These are phyloP conservation scores for Streptopelia turtur DNA, from an alignment of 2,797 vertebrate species.

Conservation along the genomic window DNA sequence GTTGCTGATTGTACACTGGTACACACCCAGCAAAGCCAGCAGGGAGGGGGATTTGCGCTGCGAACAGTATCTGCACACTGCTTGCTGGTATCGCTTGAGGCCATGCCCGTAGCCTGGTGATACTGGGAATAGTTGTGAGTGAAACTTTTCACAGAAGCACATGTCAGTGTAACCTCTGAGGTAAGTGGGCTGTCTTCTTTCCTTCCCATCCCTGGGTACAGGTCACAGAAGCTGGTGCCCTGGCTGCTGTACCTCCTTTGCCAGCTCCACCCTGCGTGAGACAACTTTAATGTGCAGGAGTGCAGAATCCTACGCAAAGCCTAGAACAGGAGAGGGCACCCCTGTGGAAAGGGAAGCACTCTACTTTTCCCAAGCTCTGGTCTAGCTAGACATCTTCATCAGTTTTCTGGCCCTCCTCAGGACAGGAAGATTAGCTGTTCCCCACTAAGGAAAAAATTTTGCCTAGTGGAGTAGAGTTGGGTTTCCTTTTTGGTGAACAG, in stretches of 20 bases:
- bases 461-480: conserved; percentile 43
- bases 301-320: conserved; percentile 55
- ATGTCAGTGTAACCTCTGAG: conserved; percentile 71
- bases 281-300: conserved; percentile 36
- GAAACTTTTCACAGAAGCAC: conserved; percentile 73
- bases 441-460: neutral
- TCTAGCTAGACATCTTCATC: conserved; percentile 41
- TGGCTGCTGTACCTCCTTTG: conserved; percentile 51
- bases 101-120: conserved; percentile 72
- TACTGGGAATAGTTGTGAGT: conserved; percentile 71
- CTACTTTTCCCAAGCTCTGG: conserved; percentile 63
- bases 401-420: conserved; percentile 36
- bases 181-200: conserved; percentile 63
- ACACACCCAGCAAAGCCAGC: conserved; percentile 60
- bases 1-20: conserved; percentile 51
- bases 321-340: conserved; percentile 55
- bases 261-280: conserved; percentile 55
- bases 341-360: conserved; percentile 56
- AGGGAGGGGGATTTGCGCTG: conserved; percentile 56
- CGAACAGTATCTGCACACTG: conserved; percentile 57
- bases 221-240: conserved; percentile 51
- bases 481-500: conserved; percentile 69
- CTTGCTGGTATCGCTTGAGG: conserved; percentile 51
- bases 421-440: conserved; percentile 34
- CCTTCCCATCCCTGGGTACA: conserved; percentile 55